Evolutionary conservation across 1,140 invertebrate species (phyloP), one percentile per base, ranked within the genome.

Genomic region (Paraescarpia echinospica): DNA sequence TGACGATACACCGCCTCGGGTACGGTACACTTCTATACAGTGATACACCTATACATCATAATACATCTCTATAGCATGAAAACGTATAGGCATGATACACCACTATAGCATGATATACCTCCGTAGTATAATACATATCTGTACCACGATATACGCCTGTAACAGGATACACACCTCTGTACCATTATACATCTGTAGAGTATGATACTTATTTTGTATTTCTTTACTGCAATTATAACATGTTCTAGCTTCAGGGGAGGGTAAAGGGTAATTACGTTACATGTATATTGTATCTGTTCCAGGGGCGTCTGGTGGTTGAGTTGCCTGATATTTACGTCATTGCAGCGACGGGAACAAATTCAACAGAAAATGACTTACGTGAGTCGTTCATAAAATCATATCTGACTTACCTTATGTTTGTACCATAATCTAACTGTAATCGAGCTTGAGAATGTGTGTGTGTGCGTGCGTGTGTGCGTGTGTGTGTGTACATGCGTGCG

Each of bases 1-100:
- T 22, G 90, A 90, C n/a, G 90, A 90, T 41, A 90, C 90, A 35
- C 90, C 90, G 9, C 90, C 90, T 41, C 34, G 35, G 90, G 90
- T 90, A 90, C 2, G 59, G 22, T 77, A 77, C 59, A 77, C 59
- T 77, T 77, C 59, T 77, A 77, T 31, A 41, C 4, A 2, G 22
- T 18, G 27, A 77, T 77, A 77, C 59, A 77, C 59, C 22, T 77
- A 77, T 77, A 77, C 59, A 77, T 18, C 59, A 77, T 18, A 18
- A 77, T 77, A 27, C 18, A 77, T 18, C 22, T 77, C 59, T 77
- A 77, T 31, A 41, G 12, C 41, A 41, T 41, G 41, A 41, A 6
- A 4, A 41, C 41, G 4, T 41, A 4, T 41, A 18, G 59, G 22
- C 22, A 31, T 18, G 27, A 77, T 77, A 77, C 59, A 77, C 59